Base-by-base conservation (phyloP, 2,888 invertebrate genomes). In the Molanna angustata region DNA sequence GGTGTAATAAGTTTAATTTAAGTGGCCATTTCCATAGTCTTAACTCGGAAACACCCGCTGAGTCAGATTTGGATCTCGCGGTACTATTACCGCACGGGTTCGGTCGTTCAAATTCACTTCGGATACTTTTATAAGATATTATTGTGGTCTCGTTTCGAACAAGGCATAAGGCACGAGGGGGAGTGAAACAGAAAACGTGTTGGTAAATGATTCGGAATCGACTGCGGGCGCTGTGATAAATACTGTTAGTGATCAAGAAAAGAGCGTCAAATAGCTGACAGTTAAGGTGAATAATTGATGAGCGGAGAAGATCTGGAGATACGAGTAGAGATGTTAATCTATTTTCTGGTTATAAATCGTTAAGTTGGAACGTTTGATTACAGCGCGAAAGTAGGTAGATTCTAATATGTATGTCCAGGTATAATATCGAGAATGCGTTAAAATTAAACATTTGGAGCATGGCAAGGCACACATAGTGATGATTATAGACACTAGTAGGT, bases 241-340 rank as follows among this genome's bases (percentile, higher is more conserved):
- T 27, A 39, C 16, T 39, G 39, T 16, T 16, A 3, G 16, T 14
- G 39, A 49, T 16, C 35, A 14, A 33, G 13, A 20, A 45, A 22
- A 14, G 32, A 50, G 50, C 54, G 57, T 48, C 49, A 54, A 54
- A 48, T 48, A 57, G 54, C 54, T 49, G 57, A 57, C 54, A 52
- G 40, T 40, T 31, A 32, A 49, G 22, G 40, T 32, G 47, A 16
- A 40, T 57, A 57, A 54, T 57, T 57, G 53, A 57, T 57, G 57
- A 42, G 22, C 32, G 37, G 44, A 49, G 42, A 32, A 19, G 51
- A 51, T 51, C 44, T 20, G 19, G n/a, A n/a, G 4, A 51, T 41
- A 51, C 45, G 45, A 27, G 27, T 14, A 14, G 45, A 32, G 44
- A 45, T 51, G 39, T 19, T 51, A 45, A 51, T 51, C 51, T 46